phyloP scores from a whole-genome alignment of 2,888 invertebrate genomes.

The Cylloceria caligata region DNA sequence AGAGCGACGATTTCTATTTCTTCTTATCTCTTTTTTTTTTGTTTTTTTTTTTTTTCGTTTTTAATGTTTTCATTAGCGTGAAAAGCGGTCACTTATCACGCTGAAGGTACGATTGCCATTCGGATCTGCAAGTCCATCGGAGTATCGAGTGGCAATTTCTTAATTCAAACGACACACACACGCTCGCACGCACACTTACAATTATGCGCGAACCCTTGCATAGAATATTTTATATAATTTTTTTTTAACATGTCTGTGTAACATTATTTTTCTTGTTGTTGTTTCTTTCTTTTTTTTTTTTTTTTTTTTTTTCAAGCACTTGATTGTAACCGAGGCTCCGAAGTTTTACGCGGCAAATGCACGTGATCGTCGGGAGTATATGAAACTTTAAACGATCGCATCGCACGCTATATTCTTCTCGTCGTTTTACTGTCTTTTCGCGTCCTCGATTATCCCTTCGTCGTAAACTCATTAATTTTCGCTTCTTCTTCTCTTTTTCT shows the following conservation, averaged over 20 bases:
- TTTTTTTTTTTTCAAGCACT: constrained; percentile 48
- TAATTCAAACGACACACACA: constrained; percentile 81
- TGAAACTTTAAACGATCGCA: constrained; percentile 23
- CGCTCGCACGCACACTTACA: constrained; percentile 70
- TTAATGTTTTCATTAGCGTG: constrained; percentile 49
- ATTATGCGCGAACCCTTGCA: constrained; percentile 78
- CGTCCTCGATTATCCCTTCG: constrained; percentile 25
- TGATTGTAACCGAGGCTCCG: constrained; percentile 53
- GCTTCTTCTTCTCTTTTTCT: constrained; percentile 13
- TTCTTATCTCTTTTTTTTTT: constrained; percentile 27
- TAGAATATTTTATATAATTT: constrained; percentile 75
- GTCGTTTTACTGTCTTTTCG: constrained; percentile 30
- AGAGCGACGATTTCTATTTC: constrained; percentile 35
- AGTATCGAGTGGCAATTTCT: constrained; percentile 76
- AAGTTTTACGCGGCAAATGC: constrained; percentile 51
- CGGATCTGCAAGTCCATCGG: constrained; percentile 79
- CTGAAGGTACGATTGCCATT: constrained; percentile 54
- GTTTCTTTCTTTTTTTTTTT: constrained; percentile 34
- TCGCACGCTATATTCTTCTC: constrained; percentile 25
- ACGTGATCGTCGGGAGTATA: constrained; percentile 22
- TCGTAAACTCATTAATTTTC: constrained; percentile 24
- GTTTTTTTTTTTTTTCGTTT: constrained; percentile 29
- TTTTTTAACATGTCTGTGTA: constrained; percentile 79
- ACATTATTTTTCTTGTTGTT: constrained; percentile 73
- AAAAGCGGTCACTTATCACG: constrained; percentile 53